Conservation (phyloP, 2,888 invertebrate genomes). For the Pocota personata region DNA sequence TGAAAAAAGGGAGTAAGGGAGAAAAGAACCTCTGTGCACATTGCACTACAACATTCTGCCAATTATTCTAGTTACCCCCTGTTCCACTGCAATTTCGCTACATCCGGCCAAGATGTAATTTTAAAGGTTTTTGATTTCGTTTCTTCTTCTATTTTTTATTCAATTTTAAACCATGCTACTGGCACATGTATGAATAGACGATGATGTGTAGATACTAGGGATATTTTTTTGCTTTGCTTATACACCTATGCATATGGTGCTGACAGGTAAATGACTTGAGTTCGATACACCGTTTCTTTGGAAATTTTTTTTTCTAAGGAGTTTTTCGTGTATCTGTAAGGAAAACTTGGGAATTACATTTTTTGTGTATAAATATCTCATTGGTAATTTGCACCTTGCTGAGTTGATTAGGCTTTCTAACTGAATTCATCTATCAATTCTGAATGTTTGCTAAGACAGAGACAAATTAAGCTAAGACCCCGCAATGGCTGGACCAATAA, state of each 20-base stretch:
- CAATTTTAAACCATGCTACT: constrained; percentile 15
- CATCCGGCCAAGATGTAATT: constrained; percentile 75
- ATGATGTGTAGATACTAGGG: background rate
- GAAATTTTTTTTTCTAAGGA: background rate
- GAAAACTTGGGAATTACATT: background rate
- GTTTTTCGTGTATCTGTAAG: background rate
- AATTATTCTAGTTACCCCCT: constrained; percentile 71
- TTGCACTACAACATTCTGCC: constrained; percentile 52
- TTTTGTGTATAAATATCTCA: background rate
- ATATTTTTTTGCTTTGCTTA: background rate
- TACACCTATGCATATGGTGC: constrained; percentile 10
- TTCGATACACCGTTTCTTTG: background rate
- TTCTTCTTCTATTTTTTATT: background rate
- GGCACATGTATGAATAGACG: background rate
- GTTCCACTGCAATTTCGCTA: constrained; percentile 72
- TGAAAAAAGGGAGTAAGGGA: background rate
- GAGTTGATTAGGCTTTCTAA: background rate
- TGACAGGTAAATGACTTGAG: background rate
- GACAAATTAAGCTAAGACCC: too few species aligned
- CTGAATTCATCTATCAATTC: too few species aligned
- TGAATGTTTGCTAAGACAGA: too few species aligned
- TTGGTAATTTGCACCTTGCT: background rate
- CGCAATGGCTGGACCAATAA: too few species aligned
- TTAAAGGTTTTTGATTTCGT: constrained; percentile 64
- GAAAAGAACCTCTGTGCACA: constrained; percentile 10